Conservation (phyloP, 1,140 invertebrate species). For the Heliconius congener region DNA sequence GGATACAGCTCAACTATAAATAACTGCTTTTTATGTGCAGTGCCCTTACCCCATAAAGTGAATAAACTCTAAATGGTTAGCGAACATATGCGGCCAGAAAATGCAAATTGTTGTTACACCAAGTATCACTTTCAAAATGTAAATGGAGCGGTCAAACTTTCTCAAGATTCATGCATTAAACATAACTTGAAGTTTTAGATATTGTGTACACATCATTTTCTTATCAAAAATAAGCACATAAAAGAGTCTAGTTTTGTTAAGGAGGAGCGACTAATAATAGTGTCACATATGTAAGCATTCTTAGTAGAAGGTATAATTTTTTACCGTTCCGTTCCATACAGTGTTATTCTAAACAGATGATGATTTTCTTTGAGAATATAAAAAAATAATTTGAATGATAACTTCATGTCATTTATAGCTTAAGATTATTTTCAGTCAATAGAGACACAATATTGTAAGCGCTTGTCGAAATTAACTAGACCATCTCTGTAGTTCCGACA, state of each 20-base stretch:
- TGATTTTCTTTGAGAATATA: conserved; percentile 47
- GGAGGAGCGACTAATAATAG: too few species aligned
- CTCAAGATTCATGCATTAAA: conserved; percentile 71
- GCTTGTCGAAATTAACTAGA: conserved; percentile 61
- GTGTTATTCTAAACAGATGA: too few species aligned
- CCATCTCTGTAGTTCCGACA: conserved; percentile 53
- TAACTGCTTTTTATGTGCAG: conserved; percentile 42
- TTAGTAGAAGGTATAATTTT: too few species aligned
- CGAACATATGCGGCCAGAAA: conserved; percentile 56
- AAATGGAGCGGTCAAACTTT: conserved; percentile 72
- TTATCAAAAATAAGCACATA: not conserved
- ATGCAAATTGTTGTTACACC: conserved; percentile 62
- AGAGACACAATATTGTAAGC: conserved; percentile 60
- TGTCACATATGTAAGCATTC: too few species aligned
- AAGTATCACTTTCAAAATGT: conserved; percentile 68
- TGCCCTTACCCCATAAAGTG: conserved; percentile 12
- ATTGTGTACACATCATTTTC: not conserved
- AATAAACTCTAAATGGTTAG: conserved; percentile 34
- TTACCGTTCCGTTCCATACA: too few species aligned
- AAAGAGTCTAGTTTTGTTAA: not conserved
- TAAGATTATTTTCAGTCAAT: conserved; percentile 62
- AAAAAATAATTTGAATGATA: conserved; percentile 61
- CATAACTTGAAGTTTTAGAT: conserved; percentile 48
- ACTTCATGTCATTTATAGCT: conserved; percentile 61
- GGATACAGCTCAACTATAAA: conserved; percentile 58